Conservation (phyloP, 2,797 vertebrate species). For the Selene dorsalis region DNA sequence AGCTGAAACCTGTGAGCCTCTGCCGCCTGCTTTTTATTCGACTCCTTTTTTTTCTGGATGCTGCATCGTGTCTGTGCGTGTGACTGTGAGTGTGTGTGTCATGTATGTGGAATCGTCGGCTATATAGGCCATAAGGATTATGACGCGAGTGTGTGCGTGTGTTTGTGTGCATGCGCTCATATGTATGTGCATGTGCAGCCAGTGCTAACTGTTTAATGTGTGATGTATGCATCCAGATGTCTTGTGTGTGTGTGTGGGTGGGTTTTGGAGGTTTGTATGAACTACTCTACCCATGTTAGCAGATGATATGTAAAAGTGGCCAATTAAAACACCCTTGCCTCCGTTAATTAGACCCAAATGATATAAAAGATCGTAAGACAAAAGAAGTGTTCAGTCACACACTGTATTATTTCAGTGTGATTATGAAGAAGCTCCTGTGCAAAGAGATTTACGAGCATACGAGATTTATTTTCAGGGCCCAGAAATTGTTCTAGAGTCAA, state of each 20-base stretch:
- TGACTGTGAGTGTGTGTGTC: slow-evolving; percentile 12
- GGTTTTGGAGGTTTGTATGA: slow-evolving; percentile 35
- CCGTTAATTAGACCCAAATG: slow-evolving; percentile 35
- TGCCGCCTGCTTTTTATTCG: slow-evolving; percentile 21
- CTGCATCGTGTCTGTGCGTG: slow-evolving; percentile 49
- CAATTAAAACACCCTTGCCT: slow-evolving; percentile 39
- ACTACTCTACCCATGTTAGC: not conserved
- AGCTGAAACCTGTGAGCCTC: slow-evolving; percentile 71
- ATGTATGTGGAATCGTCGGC: slow-evolving; percentile 20
- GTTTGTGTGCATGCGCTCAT: not conserved
- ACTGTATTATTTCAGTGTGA: slow-evolving; percentile 1
- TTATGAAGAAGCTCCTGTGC: not conserved
- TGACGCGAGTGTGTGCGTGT: not conserved
- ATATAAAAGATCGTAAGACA: slow-evolving; percentile 6
- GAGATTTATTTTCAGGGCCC: slow-evolving; percentile 12
- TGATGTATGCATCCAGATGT: slow-evolving; percentile 4
- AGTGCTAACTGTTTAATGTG: not conserved
- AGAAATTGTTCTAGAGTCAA: not conserved
- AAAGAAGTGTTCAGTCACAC: slow-evolving; percentile 2
- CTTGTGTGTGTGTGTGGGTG: slow-evolving; percentile 18
- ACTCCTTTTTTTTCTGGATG: slow-evolving; percentile 24
- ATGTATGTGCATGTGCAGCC: slow-evolving; percentile 7
- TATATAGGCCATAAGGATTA: slow-evolving; percentile 40
- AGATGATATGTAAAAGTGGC: slow-evolving; percentile 42
- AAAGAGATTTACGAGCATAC: no score